Base-by-base conservation (phyloP, 2,888 invertebrate species). In the Limenitis camilla region DNA sequence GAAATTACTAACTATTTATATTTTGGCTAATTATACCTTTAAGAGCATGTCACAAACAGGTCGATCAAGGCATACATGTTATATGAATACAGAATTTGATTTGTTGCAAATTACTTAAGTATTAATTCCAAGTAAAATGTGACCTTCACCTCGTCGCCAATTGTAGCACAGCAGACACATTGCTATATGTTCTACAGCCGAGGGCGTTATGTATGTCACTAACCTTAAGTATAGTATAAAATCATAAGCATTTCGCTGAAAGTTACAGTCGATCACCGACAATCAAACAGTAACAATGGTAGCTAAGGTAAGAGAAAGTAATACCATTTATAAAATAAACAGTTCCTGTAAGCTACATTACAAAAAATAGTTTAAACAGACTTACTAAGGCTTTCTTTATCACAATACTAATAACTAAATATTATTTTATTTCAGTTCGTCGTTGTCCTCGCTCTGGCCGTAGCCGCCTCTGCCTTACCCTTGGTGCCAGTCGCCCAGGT, bases 121-220 rank as follows among this genome's bases (percentile, higher is more conserved):
- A 35, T 31, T 27, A 52, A 54, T 52, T 57, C 45, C 40, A 39
- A 52, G 40, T 52, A 49, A 52, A 54, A 49, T 39, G 35, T 49
- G 61, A 63, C 76, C 78, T 76, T 76, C 67, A 74, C 68, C 74
- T 71, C 67, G 64, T 68, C 65, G 42, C 66, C 65, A 60, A 55
- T 61, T 57, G 53, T 56, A 49, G 8, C 40, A 45, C 33, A n/a
- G n/a, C n/a, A n/a, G 29, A 48, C 49, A 56, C 19, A 54, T 51
- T 42, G 49, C 39, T 54, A 35, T 45, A 51, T 48, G 54, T 35
- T 49, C 49, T 40, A 49, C 40, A 54, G 54, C 56, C 49, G 38
- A 45, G 39, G 51, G 54, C 56, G 7, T 32, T n/a, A 9, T 33
- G 33, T 28, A 46, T 52, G 51, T 54, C 57, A 52, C 41, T 38